Percentiles rank a stretch among this genome's conserved stretches.
Conservation (phyloP, 2,113 vertebrate species). For the Stegostoma tigrinum region DNA sequence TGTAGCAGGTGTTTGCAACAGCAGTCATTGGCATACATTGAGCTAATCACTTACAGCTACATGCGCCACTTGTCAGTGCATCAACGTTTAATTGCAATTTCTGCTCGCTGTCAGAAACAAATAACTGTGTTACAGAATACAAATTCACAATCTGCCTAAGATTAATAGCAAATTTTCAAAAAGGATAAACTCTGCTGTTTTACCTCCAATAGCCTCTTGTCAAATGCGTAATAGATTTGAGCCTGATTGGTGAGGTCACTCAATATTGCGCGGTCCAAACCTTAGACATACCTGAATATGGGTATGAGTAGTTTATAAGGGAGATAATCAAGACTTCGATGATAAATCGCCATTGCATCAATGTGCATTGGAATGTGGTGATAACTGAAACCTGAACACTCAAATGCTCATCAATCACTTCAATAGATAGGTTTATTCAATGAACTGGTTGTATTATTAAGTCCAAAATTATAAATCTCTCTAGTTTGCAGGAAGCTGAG, state of each 20-base stretch:
- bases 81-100: conserved; percentile 24
- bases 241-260: background rate
- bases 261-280: background rate
- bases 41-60: conserved; percentile 26
- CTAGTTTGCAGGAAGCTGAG: background rate
- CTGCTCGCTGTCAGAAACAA: conserved; percentile 26
- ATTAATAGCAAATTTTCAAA: conserved; percentile 26
- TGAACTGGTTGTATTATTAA: background rate
- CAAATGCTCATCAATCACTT: background rate
- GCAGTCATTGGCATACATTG: conserved; percentile 10
- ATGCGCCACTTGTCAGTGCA: conserved; percentile 1
- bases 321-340: background rate
- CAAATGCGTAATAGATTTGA: background rate
- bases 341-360: background rate
- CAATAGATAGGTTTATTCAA: background rate
- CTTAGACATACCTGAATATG: background rate
- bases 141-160: conserved; percentile 27
- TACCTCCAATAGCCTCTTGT: background rate
- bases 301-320: background rate
- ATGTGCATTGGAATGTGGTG: background rate
- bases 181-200: conserved; percentile 14
- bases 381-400: background rate
- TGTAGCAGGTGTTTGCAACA: conserved; percentile 26
- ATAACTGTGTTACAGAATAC: conserved; percentile 18
- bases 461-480: background rate